Conservation (phyloP, 53 echinoderm and acorn worm species). For the Luidia sarsii region DNA sequence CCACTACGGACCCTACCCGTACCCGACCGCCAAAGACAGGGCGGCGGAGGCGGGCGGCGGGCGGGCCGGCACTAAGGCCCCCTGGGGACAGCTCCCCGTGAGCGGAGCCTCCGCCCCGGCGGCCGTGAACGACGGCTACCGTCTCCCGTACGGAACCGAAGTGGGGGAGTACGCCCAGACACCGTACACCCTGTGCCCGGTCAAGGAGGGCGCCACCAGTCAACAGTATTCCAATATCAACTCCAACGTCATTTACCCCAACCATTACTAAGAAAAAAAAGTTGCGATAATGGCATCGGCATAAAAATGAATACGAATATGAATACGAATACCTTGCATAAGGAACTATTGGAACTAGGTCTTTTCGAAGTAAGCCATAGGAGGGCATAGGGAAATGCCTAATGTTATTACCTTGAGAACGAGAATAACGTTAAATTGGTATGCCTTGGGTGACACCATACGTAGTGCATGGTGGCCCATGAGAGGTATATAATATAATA, state of each 20-base stretch:
- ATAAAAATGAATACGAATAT: too few species aligned
- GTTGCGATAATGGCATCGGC: too few species aligned
- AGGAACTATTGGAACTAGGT: too few species aligned
- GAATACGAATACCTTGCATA: neutral
- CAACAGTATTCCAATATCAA: conserved; percentile 28
- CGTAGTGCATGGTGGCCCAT: too few species aligned
- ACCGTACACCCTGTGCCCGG: conserved; percentile 13
- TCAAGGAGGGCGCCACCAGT: neutral
- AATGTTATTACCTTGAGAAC: too few species aligned
- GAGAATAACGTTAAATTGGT: too few species aligned
- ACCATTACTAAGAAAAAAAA: conserved; percentile 26
- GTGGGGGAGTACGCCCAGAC: conserved; percentile 23
- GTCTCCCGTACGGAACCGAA: conserved; percentile 24
- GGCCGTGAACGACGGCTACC: conserved; percentile 17
- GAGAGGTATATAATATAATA: too few species aligned
- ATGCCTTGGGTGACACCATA: too few species aligned
- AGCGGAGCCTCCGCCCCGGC: neutral
- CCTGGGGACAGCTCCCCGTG: conserved; percentile 9
- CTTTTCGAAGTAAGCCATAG: too few species aligned
- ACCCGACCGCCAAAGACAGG: conserved; percentile 1
- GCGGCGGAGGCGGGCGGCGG: neutral
- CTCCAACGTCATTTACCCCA: conserved; percentile 18
- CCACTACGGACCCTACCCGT: conserved; percentile 4
- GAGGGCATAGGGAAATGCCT: too few species aligned
- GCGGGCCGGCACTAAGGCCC: neutral